Evolutionary conservation across 2,113 vertebrate species (phyloP).

Genomic region (Tricholaema leucomelas): DNA sequence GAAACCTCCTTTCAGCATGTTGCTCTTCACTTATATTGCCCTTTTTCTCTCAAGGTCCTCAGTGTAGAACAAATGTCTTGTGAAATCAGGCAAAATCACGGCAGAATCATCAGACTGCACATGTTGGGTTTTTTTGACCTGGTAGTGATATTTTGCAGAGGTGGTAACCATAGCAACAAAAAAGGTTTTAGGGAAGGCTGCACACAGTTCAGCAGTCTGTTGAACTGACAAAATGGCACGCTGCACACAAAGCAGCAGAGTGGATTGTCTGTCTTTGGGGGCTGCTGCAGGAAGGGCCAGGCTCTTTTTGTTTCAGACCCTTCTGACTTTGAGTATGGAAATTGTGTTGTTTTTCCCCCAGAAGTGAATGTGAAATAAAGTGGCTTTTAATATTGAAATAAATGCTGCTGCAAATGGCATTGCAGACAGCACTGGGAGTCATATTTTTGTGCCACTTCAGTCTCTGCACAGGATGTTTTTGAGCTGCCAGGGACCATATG

Average conservation of each 20-base stretch:
- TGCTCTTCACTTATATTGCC: no score
- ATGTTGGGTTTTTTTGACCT: accelerated
- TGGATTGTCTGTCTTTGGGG: not conserved
- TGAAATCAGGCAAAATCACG: conserved; percentile 5
- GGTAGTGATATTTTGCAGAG: conserved; percentile 30
- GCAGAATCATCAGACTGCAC: not conserved
- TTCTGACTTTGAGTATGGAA: not conserved
- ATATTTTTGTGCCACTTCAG: not conserved
- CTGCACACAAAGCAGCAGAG: not conserved
- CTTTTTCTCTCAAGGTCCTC: no score
- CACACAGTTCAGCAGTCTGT: conserved; percentile 20
- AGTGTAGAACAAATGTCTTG: not conserved
- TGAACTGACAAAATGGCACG: conserved; percentile 24
- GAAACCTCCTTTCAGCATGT: no score
- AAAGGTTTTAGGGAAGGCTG: conserved; percentile 20
- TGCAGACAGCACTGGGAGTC: not conserved
- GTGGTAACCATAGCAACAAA: conserved; percentile 51
- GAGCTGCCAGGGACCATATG: not conserved
- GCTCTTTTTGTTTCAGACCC: not conserved
- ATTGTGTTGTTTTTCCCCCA: no score
- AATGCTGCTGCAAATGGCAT: not conserved
- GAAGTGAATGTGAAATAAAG: not conserved
- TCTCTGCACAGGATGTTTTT: not conserved
- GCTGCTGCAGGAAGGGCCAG: not conserved
- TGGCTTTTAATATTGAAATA: not conserved